Evolutionary conservation across 2,113 vertebrate genomes (phyloP).

Genomic region (Syrrhaptes paradoxus): DNA sequence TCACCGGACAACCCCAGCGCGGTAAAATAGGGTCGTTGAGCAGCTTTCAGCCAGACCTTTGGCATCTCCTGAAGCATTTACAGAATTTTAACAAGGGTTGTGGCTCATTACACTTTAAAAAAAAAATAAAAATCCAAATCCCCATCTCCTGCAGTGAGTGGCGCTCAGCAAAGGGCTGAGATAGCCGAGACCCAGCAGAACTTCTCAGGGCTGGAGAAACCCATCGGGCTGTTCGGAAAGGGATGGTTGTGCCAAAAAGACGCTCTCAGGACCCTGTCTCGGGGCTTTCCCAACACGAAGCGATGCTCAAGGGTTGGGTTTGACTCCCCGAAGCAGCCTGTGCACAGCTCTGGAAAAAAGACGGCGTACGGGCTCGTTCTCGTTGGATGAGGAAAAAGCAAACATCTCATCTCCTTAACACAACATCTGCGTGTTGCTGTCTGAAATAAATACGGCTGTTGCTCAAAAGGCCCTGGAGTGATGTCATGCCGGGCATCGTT

Average conservation of each 20-base stretch:
- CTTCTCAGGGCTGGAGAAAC: not conserved
- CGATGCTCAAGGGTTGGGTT: rapidly evolving
- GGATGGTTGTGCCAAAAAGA: not conserved
- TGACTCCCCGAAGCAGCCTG: not conserved
- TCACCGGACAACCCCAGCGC: not conserved
- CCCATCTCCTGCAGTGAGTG: not conserved
- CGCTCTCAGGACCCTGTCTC: not conserved
- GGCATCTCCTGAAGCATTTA: rapidly evolving
- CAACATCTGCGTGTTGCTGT: slow-evolving; percentile 51
- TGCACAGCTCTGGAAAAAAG: not conserved
- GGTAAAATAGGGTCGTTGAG: not conserved
- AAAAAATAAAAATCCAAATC: not conserved
- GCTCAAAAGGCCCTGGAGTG: slow-evolving; percentile 23
- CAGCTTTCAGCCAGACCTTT: not conserved
- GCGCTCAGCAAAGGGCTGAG: not conserved
- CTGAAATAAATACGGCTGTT: slow-evolving; percentile 37
- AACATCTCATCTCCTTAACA: slow-evolving; percentile 13
- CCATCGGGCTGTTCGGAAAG: not conserved
- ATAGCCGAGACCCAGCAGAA: not conserved
- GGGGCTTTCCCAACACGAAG: not conserved
- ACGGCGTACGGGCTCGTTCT: not conserved
- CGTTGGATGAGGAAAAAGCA: not conserved
- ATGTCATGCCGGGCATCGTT: not conserved
- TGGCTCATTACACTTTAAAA: not conserved
- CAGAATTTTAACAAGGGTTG: not conserved